A percentile compares a stretch with the other conserved stretches of the same genome.
These are phyloP conservation scores for Pangasius sanitwongsei DNA, from an alignment of 2,797 vertebrate species.

Conservation along the genomic window DNA sequence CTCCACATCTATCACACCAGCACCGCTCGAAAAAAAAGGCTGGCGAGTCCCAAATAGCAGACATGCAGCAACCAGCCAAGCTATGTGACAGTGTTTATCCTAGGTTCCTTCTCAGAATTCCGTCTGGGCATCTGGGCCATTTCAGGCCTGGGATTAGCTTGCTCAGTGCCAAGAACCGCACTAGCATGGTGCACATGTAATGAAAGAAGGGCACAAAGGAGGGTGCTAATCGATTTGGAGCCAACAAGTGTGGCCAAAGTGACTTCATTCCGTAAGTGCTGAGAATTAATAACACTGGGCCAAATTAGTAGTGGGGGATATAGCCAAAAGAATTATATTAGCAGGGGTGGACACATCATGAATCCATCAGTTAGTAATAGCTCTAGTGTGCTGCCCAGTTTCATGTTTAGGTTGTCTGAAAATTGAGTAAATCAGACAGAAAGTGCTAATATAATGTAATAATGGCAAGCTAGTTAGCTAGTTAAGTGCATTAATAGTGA, in stretches of 20 bases:
- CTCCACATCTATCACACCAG: not conserved
- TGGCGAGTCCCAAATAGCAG: conserved; percentile 47
- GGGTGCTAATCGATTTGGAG: not conserved
- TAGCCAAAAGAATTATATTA: not conserved
- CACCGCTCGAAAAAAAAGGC: not conserved
- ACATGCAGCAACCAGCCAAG: conserved; percentile 45
- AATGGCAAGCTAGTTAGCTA: not conserved
- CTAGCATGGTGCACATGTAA: conserved; percentile 44
- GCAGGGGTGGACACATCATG: not conserved
- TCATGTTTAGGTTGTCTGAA: not conserved
- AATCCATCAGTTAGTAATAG: not conserved
- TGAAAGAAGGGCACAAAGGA: conserved; percentile 2
- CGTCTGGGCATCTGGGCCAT: conserved; percentile 67
- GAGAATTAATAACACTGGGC: conserved; percentile 1
- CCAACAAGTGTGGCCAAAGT: not conserved
- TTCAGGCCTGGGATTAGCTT: conserved; percentile 75
- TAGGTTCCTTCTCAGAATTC: conserved; percentile 66
- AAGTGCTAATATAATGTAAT: not conserved
- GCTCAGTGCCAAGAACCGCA: conserved; percentile 63
- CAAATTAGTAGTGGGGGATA: not conserved
- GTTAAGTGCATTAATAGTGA: not conserved
- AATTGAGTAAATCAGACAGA: not conserved
- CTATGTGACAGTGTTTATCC: conserved; percentile 63
- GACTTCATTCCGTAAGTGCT: conserved; percentile 21
- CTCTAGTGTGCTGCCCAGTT: not conserved